Evolutionary conservation across 2,113 vertebrate genomes (phyloP).

Genomic region (Psilopsiagon aymara): DNA sequence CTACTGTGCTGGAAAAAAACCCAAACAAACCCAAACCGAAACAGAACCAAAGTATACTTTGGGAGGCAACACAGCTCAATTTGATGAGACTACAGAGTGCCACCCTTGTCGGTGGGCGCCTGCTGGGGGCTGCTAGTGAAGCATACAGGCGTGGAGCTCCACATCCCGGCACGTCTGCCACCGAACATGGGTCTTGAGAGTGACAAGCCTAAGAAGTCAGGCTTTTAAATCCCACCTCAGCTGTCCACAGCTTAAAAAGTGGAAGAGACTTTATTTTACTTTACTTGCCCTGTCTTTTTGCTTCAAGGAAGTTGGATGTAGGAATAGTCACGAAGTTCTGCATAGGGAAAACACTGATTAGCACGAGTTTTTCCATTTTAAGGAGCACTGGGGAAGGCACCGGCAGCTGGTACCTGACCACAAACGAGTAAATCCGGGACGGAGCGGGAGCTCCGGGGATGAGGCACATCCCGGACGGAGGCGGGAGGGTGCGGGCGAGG

Average conservation of each 20-base stretch:
- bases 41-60: background rate
- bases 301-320: background rate
- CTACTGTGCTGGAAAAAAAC: rapidly evolving
- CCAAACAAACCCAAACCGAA: background rate
- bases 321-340: background rate
- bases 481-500: background rate
- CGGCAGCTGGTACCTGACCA: rapidly evolving
- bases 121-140: background rate
- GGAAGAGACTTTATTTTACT: rapidly evolving
- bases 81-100: rapidly evolving
- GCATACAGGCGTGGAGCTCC: rapidly evolving
- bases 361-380: background rate
- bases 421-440: rapidly evolving
- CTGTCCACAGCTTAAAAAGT: rapidly evolving
- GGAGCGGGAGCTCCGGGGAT: rapidly evolving
- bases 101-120: rapidly evolving
- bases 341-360: rapidly evolving
- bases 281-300: background rate
- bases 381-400: background rate
- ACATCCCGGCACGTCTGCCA: rapidly evolving
- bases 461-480: background rate
- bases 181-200: background rate
- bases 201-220: background rate
- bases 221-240: background rate
- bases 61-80: rapidly evolving